Evolutionary conservation across 1,140 invertebrate genomes (phyloP), one percentile per base, ranked within the genome.

Genomic region (Lepidostoma basale): DNA sequence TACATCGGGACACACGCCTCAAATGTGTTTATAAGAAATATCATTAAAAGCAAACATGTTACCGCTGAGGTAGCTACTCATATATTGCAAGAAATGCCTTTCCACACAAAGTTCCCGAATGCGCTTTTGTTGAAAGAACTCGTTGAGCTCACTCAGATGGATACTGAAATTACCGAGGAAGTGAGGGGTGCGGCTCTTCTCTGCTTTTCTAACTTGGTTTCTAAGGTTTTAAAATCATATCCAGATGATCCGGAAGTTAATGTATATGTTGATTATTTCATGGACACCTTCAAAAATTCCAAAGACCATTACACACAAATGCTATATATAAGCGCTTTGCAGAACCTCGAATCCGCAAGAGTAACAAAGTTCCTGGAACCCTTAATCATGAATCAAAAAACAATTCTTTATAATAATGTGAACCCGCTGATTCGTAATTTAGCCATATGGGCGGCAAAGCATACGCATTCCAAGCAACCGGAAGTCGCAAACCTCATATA

Each of bases 1-100:
- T 66, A 79, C 12, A 74, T 80, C 14, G 83, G 83, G n/a, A 83
- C 81, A 1, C 47, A 72, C 9, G 77, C 76, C 5, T 74, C 77
- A 0, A 76, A 74, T 25, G 47, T 76, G 3, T 80, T 83, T 52
- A 77, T 77, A 9, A 69, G 74, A 42, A 74, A 81, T 26, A 23
- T 82, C 1, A 74, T 83, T 16, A 70, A 62, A 9, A 70, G 76
- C 1, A 73, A 76, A 10, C 74, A 74, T 40, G 60, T 82, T 1
- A 54, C 74, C 2, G 73, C 77, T 20, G 3, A 59, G 3, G 52
- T 64, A 0, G 76, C 76, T 1, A 26, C 79, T 2, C 14, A 65
- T 20, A 76, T 83, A 73, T 68, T 84, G 6, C 18, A 64, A 9
- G 76, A 77, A 45, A 63, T 85, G 20, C 76, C 82, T 20, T 73